Base-by-base conservation (phyloP, 2,113 vertebrate genomes). In the Ciconia stormi region DNA sequence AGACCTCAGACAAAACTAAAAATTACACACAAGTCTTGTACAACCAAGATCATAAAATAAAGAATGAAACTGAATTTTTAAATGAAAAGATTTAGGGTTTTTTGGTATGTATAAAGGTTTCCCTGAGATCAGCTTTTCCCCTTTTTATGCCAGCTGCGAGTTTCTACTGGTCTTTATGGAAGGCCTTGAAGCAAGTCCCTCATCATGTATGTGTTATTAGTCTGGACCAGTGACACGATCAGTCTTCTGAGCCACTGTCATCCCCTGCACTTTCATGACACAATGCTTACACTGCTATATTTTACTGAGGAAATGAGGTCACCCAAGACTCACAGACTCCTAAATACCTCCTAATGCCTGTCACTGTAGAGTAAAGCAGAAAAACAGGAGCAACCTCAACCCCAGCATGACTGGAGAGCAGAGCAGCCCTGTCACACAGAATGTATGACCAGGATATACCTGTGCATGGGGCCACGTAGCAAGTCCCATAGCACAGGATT, bases 301-400 rank as follows among this genome's bases (percentile, higher is more conserved):
- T 79, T 84, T 53, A 66, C 36, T 21, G 50, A 77, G 76, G 80
- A 81, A 96, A 65, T 36, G 40, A 93, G 78, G 76, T 85, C 94
- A 85, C 53, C 16, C 29, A n/a, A 61, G 78, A 23, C 59, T 49
- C 79, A 14, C 40, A 84, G 65, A 25, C 38, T 79, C 27, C 63
- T 70, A 79, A 79, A 84, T 34, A 44, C 53, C 38, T 38, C 38
- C 38, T 77, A 87, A 73, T 8, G 19, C 16, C 30, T 78, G 36
- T 44, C 82, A 50, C 58, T 46, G 46, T 4, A 63, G 26, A 58
- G 23, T 10, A 63, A 85, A 50, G n/a, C 32, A 95, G 86, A 87
- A 70, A 50, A 78, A 0, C 34, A 58, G 81, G 26, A 91, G 34
- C 23, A 71, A 30, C 42, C 21, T 62, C 52, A 93, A 27, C 12